These are phyloP conservation scores for Biston betularia DNA, from an alignment of 2,888 invertebrate genomes.

Conservation along the genomic window DNA sequence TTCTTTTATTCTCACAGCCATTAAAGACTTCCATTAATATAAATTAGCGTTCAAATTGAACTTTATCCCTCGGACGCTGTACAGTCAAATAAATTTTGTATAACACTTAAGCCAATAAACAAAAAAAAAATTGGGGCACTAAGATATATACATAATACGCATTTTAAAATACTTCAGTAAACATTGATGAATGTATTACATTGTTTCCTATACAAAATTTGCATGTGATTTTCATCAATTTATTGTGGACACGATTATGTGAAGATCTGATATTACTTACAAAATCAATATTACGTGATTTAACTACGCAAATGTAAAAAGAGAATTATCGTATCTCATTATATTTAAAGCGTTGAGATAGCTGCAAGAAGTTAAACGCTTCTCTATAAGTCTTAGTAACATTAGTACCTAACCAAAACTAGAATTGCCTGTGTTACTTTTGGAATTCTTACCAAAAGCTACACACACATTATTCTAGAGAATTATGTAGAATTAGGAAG, in stretches of 20 bases:
- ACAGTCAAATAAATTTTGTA: neutral
- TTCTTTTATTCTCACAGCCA: slow-evolving; percentile 34
- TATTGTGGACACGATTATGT: neutral
- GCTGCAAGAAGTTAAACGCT: too few species aligned
- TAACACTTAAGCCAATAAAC: neutral
- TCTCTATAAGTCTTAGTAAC: too few species aligned
- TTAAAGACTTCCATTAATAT: slow-evolving; percentile 18
- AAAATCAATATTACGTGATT: neutral
- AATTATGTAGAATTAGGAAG: too few species aligned
- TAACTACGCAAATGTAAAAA: neutral
- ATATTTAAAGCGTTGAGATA: too few species aligned
- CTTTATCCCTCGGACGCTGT: neutral
- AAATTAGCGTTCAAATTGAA: neutral
- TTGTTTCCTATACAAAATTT: neutral
- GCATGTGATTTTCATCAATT: neutral
- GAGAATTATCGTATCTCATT: slow-evolving; percentile 9
- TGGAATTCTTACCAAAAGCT: too few species aligned
- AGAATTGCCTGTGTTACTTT: too few species aligned
- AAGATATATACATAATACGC: neutral
- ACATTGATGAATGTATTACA: neutral
- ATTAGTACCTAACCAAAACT: too few species aligned
- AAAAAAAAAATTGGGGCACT: neutral
- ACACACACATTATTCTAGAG: too few species aligned
- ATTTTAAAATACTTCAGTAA: slow-evolving; percentile 9
- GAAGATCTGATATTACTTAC: neutral